Evolutionary conservation across 2,888 invertebrate genomes (phyloP), one percentile per base, ranked within the genome.

Genomic region (Embidobia sp.): DNA sequence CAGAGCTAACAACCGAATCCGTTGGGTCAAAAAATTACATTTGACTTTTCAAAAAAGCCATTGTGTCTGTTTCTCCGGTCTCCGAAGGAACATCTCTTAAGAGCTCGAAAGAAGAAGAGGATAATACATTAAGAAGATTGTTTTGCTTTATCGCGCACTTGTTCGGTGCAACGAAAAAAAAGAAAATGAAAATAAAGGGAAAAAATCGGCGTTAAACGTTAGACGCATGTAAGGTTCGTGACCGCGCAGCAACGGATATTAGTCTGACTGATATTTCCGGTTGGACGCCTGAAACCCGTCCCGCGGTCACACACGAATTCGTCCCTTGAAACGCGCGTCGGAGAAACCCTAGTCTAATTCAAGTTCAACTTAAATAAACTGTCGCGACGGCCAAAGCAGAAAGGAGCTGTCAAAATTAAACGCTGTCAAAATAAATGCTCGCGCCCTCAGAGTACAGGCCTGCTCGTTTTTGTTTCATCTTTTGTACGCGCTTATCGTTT

Each of bases 191-290:
- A n/a, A n/a, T n/a, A n/a, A n/a, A n/a, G n/a, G n/a, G n/a, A n/a
- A n/a, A n/a, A n/a, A n/a, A n/a, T n/a, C 13, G 22, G 29, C 6
- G 16, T 37, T 40, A 72, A 69, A 67, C 26, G 29, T 46, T 55
- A 46, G 46, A 44, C 53, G 51, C 70, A 64, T 69, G 59, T 64
- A 70, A 72, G 59, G 64, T 69, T 37, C 46, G 40, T 51, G 37
- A 42, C 53, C 29, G 19, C 49, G 57, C 55, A 31, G 57, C 19
- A 70, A 64, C 81, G 81, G 81, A 82, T 81, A 82, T 81, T 78
- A 69, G 63, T 55, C 75, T 80, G 79, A 80, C 80, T 78, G 81
- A 81, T 77, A 80, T 81, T 81, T 83, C 81, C 82, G 78, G 80
- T 81, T 78, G 6, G 53, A 59, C 59, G 64, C 51, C 31, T 29